phyloP scores from a whole-genome alignment of 1,140 invertebrate genomes.

The Dolichoris vasculosae region DNA sequence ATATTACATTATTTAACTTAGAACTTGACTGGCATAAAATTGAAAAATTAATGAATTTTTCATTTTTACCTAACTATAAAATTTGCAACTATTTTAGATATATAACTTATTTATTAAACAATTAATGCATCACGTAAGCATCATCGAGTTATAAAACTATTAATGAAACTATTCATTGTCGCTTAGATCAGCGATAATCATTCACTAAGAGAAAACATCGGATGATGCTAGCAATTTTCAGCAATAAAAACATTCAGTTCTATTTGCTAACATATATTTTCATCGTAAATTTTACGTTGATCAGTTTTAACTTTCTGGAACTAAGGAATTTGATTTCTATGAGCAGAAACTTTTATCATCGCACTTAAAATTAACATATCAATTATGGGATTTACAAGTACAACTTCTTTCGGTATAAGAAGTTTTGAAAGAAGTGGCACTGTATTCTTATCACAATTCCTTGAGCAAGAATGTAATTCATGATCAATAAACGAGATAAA shows the following conservation, averaged over 20 bases:
- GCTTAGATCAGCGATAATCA: neutral
- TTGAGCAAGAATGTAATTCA: neutral
- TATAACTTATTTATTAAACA: neutral
- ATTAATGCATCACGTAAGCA: neutral
- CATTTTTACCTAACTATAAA: neutral
- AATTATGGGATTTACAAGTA: neutral
- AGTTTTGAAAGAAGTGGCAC: constrained; percentile 8
- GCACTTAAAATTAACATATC: neutral
- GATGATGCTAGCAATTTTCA: constrained; percentile 14
- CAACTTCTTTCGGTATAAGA: neutral
- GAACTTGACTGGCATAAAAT: neutral
- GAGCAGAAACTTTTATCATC: neutral
- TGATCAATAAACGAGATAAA: neutral
- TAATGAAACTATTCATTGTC: neutral
- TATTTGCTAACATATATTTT: neutral
- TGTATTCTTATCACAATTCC: constrained; percentile 15
- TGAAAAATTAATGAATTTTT: too few relatives aligned
- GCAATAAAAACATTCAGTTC: constrained; percentile 32
- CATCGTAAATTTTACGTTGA: neutral
- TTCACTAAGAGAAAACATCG: neutral
- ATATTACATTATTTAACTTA: neutral
- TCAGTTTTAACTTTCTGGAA: neutral
- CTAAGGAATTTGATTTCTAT: constrained; percentile 20
- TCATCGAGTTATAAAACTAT: neutral
- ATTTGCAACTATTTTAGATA: neutral